Evolutionary conservation across 1,140 invertebrate genomes (phyloP).

Genomic region (Lysiphlebus fabarum): DNA sequence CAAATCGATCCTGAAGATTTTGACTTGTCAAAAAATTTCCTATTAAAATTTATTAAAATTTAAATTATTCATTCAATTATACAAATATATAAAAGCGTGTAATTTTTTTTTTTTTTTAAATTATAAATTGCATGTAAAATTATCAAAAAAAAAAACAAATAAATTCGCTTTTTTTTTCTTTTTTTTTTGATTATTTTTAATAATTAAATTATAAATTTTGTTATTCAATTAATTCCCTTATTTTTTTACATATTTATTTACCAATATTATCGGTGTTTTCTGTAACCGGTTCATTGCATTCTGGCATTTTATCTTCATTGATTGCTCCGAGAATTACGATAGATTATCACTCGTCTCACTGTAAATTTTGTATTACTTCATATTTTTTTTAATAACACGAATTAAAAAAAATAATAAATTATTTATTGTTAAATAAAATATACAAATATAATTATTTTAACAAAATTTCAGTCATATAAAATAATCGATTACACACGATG

Average conservation of each 20-base stretch:
- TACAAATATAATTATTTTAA: neutral
- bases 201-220: conserved; percentile 13
- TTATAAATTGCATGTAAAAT: no score
- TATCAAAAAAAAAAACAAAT: no score
- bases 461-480: neutral
- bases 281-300: conserved; percentile 29
- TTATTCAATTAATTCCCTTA: neutral
- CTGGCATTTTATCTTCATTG: conserved; percentile 27
- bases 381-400: conserved; percentile 21
- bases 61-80: no score
- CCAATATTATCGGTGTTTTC: conserved; percentile 30
- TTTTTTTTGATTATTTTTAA: conserved; percentile 5
- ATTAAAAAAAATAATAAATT: neutral
- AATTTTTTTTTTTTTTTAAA: no score
- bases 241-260: conserved; percentile 27
- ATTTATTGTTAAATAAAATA: neutral
- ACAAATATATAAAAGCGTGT: no score
- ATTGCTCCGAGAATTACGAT: conserved; percentile 10
- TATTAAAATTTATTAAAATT: conserved; percentile 21
- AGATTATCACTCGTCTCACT: conserved; percentile 16
- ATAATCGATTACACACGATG: no score
- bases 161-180: no score
- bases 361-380: conserved; percentile 21
- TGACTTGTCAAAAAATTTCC: conserved; percentile 32
- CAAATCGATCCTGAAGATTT: conserved; percentile 36